These are phyloP conservation scores for Ochotona princeps DNA, from an alignment of 2,113 vertebrate species.

Conservation along the genomic window DNA sequence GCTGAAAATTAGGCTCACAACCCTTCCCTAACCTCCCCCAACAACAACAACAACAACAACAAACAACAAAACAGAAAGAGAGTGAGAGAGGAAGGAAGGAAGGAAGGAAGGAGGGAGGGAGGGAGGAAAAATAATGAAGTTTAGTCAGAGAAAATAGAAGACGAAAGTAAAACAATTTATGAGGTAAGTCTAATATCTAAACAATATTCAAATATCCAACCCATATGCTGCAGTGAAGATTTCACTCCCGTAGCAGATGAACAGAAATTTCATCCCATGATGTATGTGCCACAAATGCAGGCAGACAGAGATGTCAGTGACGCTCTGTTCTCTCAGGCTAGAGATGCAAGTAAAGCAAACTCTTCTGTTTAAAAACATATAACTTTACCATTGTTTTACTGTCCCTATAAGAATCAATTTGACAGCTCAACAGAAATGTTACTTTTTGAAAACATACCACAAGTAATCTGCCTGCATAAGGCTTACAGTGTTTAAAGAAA, in stretches of 20 bases:
- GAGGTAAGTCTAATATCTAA: neutral
- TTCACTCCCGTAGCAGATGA: slow-evolving; percentile 16
- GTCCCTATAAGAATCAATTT: slow-evolving; percentile 40
- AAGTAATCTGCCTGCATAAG: neutral
- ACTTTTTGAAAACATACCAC: slow-evolving; percentile 46
- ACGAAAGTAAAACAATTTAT: neutral
- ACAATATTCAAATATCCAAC: neutral
- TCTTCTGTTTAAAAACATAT: neutral
- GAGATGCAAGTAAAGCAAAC: slow-evolving; percentile 45
- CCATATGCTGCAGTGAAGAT: neutral
- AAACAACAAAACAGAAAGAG: too few relatives aligned
- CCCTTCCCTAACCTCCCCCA: neutral
- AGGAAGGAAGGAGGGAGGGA: too few relatives aligned
- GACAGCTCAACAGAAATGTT: slow-evolving; percentile 45
- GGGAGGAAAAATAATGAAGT: neutral
- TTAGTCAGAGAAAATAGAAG: neutral
- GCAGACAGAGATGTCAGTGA: slow-evolving; percentile 30
- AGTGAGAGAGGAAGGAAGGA: too few relatives aligned
- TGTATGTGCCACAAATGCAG: slow-evolving; percentile 31
- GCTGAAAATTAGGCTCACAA: slow-evolving; percentile 42
- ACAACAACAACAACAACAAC: neutral
- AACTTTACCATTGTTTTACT: slow-evolving; percentile 51
- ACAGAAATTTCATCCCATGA: slow-evolving; percentile 36
- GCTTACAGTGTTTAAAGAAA: neutral
- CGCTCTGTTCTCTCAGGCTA: slow-evolving; percentile 25